These are phyloP conservation scores for Takifugu bimaculatus DNA, from an alignment of 2,113 vertebrate genomes.

Conservation along the genomic window DNA sequence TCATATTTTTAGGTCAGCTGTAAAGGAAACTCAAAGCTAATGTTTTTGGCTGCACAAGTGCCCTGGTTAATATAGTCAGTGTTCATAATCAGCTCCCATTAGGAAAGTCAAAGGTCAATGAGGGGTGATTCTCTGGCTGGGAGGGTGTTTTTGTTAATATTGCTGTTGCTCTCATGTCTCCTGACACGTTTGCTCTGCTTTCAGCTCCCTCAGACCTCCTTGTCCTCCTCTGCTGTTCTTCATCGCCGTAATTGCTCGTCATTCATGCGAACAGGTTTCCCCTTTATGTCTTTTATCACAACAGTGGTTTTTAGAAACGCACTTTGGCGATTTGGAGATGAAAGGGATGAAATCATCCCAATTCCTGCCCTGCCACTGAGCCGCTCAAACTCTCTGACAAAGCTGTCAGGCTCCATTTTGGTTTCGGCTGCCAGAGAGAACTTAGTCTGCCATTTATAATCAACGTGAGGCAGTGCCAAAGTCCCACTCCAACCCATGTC, in stretches of 20 bases:
- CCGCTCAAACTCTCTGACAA: conserved; percentile 79
- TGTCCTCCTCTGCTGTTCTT: conserved; percentile 12
- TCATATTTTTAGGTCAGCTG: conserved; percentile 49
- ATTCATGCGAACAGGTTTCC: conserved; percentile 1
- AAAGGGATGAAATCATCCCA: conserved; percentile 74
- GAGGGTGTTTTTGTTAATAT: conserved; percentile 2
- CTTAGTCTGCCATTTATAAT: conserved; percentile 76
- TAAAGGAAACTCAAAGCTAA: conserved; percentile 32
- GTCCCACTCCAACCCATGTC: conserved; percentile 59
- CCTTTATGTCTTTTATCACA: conserved; percentile 45
- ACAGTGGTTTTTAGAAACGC: conserved; percentile 57
- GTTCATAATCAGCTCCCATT: no score
- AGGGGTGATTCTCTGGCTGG: no score
- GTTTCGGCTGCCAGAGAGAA: conserved; percentile 70
- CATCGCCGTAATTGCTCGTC: not conserved
- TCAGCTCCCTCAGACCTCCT: conserved; percentile 36
- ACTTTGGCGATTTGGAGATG: conserved; percentile 73
- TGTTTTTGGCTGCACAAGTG: no score
- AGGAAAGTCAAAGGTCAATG: no score
- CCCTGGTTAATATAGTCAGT: no score
- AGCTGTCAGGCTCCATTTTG: conserved; percentile 79
- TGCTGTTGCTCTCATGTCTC: conserved; percentile 50
- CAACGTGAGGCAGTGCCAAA: conserved; percentile 50
- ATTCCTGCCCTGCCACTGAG: conserved; percentile 75
- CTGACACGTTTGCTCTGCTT: conserved; percentile 68